These are phyloP conservation scores for Andrena bucephala DNA, from an alignment of 2,888 invertebrate species.

Conservation along the genomic window DNA sequence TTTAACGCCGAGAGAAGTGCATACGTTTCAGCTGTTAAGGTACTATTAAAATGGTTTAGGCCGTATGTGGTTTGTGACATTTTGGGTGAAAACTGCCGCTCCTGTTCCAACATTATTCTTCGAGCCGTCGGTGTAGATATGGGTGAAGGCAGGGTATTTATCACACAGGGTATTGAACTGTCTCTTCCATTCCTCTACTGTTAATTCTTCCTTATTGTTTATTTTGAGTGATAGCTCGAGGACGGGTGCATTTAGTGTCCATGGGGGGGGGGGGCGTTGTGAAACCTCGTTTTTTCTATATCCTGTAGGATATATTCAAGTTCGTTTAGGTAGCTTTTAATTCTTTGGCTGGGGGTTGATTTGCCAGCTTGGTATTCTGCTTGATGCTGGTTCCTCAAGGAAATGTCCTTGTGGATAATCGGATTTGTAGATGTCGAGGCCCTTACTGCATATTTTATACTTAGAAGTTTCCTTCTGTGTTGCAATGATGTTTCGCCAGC, in stretches of 20 bases:
- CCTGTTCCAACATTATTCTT: not conserved
- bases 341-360: not conserved
- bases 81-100: not conserved
- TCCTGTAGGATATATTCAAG: not conserved
- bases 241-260: not conserved
- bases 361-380: not conserved
- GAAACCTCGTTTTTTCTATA: not conserved
- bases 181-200: not conserved
- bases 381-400: not conserved
- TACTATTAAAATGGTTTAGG: conserved; percentile 3
- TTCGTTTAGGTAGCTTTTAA: not conserved
- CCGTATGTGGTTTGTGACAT: not conserved
- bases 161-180: not conserved
- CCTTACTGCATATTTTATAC: conserved; percentile 14
- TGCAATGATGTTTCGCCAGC: not conserved
- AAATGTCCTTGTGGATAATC: not conserved
- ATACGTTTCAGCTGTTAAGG: not conserved
- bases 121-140: not conserved
- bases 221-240: not conserved
- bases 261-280: not conserved
- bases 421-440: not conserved
- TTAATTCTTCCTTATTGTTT: not conserved
- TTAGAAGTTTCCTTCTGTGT: conserved; percentile 17
- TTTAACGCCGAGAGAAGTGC: not conserved
- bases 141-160: not conserved